Evolutionary conservation across 37 sponge, comb jelly and placozoan species (phyloP).

Genomic region (Petrosia ficiformis): DNA sequence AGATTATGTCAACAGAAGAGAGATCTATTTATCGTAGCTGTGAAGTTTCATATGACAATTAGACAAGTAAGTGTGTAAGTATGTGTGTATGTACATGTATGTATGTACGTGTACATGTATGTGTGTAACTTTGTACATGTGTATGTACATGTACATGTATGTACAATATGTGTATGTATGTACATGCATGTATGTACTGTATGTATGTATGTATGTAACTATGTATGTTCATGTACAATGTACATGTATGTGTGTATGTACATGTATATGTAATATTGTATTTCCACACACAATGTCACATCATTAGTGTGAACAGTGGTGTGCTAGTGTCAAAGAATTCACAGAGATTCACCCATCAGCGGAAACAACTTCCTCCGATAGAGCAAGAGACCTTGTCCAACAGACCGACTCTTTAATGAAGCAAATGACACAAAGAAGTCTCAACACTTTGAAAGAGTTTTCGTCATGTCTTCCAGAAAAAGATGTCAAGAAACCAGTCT

Average conservation of each 20-base stretch:
- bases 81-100: slow-evolving; percentile 11
- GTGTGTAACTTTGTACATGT: too few species aligned
- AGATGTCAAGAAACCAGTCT: slow-evolving; percentile 25
- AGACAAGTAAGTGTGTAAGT: slow-evolving; percentile 43
- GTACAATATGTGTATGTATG: too few species aligned
- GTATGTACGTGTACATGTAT: slow-evolving; percentile 30
- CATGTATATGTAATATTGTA: not conserved
- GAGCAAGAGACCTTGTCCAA: not conserved
- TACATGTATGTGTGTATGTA: too few species aligned
- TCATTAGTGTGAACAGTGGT: slow-evolving; percentile 26
- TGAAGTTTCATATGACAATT: slow-evolving; percentile 58
- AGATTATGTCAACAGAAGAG: slow-evolving; percentile 74
- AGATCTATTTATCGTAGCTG: slow-evolving; percentile 59
- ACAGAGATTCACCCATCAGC: not conserved
- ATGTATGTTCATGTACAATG: too few species aligned
- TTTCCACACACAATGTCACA: not conserved
- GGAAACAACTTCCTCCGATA: not conserved
- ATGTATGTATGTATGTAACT: too few species aligned
- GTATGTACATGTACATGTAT: slow-evolving; percentile 30
- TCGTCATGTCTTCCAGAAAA: slow-evolving; percentile 41
- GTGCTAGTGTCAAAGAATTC: not conserved
- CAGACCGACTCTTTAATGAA: slow-evolving; percentile 27
- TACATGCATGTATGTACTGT: too few species aligned
- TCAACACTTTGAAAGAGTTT: slow-evolving; percentile 44
- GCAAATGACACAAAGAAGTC: slow-evolving; percentile 1